Conservation (phyloP, 2,888 invertebrate species). For the Melanophora roralis region DNA sequence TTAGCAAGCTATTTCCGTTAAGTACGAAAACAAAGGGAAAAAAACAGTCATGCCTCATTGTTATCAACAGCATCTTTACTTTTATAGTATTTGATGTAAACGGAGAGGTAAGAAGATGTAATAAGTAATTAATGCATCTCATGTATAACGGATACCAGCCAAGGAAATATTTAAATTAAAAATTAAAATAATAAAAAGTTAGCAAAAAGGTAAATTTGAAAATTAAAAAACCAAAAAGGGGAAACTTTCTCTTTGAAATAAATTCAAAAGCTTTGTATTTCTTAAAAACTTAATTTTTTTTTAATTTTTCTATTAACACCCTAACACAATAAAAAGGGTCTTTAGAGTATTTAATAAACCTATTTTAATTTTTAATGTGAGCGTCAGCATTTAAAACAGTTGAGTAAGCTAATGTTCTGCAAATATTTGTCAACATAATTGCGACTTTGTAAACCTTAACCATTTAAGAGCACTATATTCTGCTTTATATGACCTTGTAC, state of each 20-base stretch:
- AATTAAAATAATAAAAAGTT: background rate
- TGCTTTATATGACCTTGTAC: no score
- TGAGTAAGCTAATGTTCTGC: no score
- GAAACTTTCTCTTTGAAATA: conserved; percentile 15
- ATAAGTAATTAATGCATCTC: no score
- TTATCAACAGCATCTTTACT: background rate
- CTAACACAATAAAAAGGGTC: no score
- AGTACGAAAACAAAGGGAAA: conserved; percentile 11
- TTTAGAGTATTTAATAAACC: no score
- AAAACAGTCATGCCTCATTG: conserved; percentile 22
- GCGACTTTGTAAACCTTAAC: no score
- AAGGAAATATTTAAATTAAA: conserved; percentile 21
- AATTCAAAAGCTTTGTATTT: conserved; percentile 2
- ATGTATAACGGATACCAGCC: no score
- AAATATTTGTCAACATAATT: no score
- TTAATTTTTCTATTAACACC: conserved; percentile 28
- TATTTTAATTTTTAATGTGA: no score
- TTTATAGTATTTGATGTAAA: conserved; percentile 7
- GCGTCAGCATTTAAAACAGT: no score
- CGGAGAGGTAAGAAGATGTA: background rate
- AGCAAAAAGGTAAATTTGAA: background rate
- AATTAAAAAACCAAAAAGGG: background rate
- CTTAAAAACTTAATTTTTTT: background rate
- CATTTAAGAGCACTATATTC: no score
- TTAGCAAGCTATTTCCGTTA: conserved; percentile 53